Conservation (phyloP, 2,797 vertebrate genomes). For the Bradypodion ventrale region DNA sequence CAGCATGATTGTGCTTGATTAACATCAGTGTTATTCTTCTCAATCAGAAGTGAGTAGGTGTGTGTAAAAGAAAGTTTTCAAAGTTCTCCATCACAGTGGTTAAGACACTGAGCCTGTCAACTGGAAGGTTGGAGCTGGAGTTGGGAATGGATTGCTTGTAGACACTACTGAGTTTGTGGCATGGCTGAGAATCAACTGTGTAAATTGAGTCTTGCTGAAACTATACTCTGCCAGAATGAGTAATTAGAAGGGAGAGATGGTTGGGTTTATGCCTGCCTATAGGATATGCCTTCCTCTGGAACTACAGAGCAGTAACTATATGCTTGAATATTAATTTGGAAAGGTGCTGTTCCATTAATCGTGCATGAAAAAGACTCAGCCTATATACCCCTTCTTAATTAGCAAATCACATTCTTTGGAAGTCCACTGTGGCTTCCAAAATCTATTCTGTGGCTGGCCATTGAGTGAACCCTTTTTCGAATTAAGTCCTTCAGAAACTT, state of each 20-base stretch:
- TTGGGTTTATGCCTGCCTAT: neutral
- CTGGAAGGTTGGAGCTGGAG: neutral
- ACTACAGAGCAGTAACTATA: too few species aligned
- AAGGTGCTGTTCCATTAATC: neutral
- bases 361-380: neutral
- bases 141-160: neutral
- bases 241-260: neutral
- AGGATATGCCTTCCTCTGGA: neutral
- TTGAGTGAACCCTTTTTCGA: neutral
- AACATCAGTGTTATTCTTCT: too few species aligned
- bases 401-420: neutral
- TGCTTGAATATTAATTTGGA: neutral
- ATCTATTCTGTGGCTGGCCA: neutral
- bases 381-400: neutral
- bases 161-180: neutral
- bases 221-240: neutral
- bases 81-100: too few species aligned
- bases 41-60: too few species aligned
- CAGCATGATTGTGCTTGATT: too few species aligned
- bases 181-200: too few species aligned
- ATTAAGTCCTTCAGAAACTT: neutral
- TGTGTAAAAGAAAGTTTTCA: too few species aligned
- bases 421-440: neutral
- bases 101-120: too few species aligned
- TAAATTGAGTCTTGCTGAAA: neutral